Evolutionary conservation across 2,797 vertebrate genomes (phyloP).

Genomic region (Poeciliopsis turneri): DNA sequence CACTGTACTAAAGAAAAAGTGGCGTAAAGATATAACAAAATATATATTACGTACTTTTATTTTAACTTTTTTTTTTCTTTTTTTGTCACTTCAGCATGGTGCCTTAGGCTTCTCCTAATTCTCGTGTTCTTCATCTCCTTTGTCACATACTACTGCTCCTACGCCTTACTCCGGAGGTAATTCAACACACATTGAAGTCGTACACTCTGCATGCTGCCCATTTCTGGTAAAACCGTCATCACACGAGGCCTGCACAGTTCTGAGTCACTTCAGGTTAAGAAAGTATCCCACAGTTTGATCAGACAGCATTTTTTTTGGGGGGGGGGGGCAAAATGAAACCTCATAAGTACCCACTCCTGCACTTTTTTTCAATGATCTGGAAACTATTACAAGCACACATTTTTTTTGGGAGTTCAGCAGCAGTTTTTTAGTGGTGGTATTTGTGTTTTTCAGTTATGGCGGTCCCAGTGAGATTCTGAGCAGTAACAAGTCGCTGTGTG

Average conservation of each 20-base stretch:
- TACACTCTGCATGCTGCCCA: slow-evolving; percentile 9
- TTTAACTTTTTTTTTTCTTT: background rate
- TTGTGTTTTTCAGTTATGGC: slow-evolving; percentile 70
- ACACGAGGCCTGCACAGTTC: slow-evolving; percentile 23
- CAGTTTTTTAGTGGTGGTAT: slow-evolving; percentile 35
- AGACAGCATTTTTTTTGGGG: slow-evolving; percentile 19
- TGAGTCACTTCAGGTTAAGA: slow-evolving; percentile 49
- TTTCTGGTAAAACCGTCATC: slow-evolving; percentile 38
- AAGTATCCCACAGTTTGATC: slow-evolving; percentile 31
- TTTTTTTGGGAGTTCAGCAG: slow-evolving; percentile 31
- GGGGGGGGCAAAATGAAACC: slow-evolving; percentile 19
- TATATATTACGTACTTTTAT: background rate
- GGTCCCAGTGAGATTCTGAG: slow-evolving; percentile 60
- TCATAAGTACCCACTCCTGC: slow-evolving; percentile 23
- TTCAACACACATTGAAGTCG: slow-evolving; percentile 19
- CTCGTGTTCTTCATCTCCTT: slow-evolving; percentile 70
- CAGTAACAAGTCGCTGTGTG: slow-evolving; percentile 68
- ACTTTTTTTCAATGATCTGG: slow-evolving; percentile 44
- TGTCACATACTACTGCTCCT: slow-evolving; percentile 77
- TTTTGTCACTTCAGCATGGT: slow-evolving; percentile 68
- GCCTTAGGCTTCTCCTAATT: slow-evolving; percentile 70
- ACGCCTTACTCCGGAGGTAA: slow-evolving; percentile 75
- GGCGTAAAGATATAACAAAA: background rate
- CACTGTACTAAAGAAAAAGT: background rate
- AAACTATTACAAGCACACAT: slow-evolving; percentile 29